Evolutionary conservation across 2,888 invertebrate species (phyloP).

Genomic region (Amorpha juglandis): DNA sequence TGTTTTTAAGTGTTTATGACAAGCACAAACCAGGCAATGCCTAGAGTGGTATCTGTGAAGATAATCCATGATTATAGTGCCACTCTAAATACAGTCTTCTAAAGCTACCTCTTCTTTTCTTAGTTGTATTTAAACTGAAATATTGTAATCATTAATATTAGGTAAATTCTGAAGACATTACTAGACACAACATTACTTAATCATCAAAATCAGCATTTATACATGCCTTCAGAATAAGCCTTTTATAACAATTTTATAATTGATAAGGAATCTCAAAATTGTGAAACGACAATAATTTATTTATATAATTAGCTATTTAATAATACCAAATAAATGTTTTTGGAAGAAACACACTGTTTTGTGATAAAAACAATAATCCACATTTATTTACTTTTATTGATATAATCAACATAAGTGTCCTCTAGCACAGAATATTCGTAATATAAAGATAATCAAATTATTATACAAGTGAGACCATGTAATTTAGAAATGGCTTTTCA

Average conservation of each 20-base stretch:
- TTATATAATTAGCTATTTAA: slow-evolving; percentile 38
- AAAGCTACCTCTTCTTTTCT: slow-evolving; percentile 17
- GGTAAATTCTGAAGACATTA: slow-evolving; percentile 14
- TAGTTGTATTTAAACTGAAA: slow-evolving; percentile 2
- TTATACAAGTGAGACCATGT: slow-evolving; percentile 80
- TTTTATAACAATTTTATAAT: slow-evolving; percentile 37
- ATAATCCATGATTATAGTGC: too few species aligned
- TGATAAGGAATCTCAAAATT: slow-evolving; percentile 41
- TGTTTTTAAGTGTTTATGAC: too few species aligned
- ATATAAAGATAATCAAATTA: slow-evolving; percentile 78
- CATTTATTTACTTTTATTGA: slow-evolving; percentile 74
- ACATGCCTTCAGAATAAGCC: slow-evolving; percentile 32
- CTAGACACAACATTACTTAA: background rate
- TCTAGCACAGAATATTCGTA: slow-evolving; percentile 76
- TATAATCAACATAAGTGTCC: slow-evolving; percentile 76
- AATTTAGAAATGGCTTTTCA: slow-evolving; percentile 71
- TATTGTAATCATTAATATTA: background rate
- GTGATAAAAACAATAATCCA: slow-evolving; percentile 48
- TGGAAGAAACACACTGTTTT: slow-evolving; percentile 34
- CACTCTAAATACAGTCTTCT: background rate
- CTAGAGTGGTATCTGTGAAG: too few species aligned
- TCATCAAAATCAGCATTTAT: background rate
- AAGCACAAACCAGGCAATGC: too few species aligned
- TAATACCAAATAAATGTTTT: slow-evolving; percentile 40
- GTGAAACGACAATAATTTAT: slow-evolving; percentile 62